Conservation (phyloP, 2,888 invertebrate species). For the Cantharis rustica region DNA sequence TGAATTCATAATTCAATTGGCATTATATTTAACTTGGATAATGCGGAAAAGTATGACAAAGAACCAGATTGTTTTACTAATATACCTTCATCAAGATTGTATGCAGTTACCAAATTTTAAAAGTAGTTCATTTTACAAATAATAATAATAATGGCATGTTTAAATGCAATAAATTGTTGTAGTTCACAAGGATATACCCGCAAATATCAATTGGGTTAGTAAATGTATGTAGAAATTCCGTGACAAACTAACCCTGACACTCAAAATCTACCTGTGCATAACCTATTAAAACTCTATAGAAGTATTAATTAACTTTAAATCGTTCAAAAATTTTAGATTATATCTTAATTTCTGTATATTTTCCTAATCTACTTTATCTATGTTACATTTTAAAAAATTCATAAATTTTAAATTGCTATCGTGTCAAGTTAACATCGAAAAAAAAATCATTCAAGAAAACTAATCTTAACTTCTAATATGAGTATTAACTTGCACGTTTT, state of each 20-base stretch:
- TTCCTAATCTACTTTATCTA: background rate
- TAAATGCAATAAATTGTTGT: background rate
- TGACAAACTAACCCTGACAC: background rate
- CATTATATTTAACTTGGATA: background rate
- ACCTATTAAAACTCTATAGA: background rate
- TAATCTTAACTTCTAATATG: slow-evolving; percentile 13
- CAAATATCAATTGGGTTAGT: background rate
- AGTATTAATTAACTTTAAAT: background rate
- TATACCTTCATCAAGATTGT: background rate
- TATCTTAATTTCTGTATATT: background rate
- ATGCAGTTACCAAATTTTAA: background rate
- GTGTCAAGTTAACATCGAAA: background rate
- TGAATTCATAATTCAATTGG: background rate
- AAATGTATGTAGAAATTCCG: background rate
- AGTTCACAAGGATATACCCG: background rate
- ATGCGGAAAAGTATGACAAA: background rate
- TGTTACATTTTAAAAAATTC: background rate
- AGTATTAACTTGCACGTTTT: slow-evolving; percentile 14
- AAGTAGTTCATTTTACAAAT: background rate
- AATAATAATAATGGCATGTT: background rate
- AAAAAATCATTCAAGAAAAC: slow-evolving; percentile 9
- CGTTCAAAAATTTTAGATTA: background rate
- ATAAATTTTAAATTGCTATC: background rate
- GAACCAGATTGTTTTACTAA: background rate
- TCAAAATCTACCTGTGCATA: background rate